Evolutionary conservation across 2,797 vertebrate species (phyloP).

Genomic region (Protosalanx chinensis): DNA sequence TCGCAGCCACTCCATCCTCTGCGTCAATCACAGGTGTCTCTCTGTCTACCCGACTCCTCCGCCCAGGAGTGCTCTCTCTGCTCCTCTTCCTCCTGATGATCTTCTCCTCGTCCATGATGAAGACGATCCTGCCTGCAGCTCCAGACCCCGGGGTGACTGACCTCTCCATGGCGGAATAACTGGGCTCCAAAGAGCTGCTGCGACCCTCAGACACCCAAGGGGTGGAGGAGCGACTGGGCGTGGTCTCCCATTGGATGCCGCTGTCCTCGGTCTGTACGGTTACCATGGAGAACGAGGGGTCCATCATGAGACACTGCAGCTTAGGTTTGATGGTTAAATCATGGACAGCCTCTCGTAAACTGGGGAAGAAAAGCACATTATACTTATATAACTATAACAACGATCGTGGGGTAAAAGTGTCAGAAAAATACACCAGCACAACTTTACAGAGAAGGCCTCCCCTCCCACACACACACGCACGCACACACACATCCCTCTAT

Average conservation of each 20-base stretch:
- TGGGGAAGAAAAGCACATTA: slow-evolving; percentile 48
- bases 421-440: neutral
- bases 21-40: neutral
- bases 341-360: slow-evolving; percentile 81
- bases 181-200: slow-evolving; percentile 66
- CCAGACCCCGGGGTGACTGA: slow-evolving; percentile 66
- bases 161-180: slow-evolving; percentile 28
- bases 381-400: slow-evolving; percentile 14
- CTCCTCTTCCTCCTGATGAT: slow-evolving; percentile 69
- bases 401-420: slow-evolving; percentile 5
- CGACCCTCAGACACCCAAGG: slow-evolving; percentile 83
- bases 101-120: slow-evolving; percentile 86
- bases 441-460: neutral
- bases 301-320: slow-evolving; percentile 89
- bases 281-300: slow-evolving; percentile 91
- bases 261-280: slow-evolving; percentile 90
- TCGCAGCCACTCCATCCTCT: slow-evolving; percentile 43
- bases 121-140: slow-evolving; percentile 81
- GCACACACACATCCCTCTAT: neutral
- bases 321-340: slow-evolving; percentile 80
- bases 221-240: slow-evolving; percentile 78
- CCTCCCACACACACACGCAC: neutral
- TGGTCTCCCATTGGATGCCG: slow-evolving; percentile 90
- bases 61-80: slow-evolving; percentile 38
- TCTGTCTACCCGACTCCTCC: slow-evolving; percentile 34